phyloP scores from a whole-genome alignment of 1,140 invertebrate genomes.

The Magallana ariakensis region DNA sequence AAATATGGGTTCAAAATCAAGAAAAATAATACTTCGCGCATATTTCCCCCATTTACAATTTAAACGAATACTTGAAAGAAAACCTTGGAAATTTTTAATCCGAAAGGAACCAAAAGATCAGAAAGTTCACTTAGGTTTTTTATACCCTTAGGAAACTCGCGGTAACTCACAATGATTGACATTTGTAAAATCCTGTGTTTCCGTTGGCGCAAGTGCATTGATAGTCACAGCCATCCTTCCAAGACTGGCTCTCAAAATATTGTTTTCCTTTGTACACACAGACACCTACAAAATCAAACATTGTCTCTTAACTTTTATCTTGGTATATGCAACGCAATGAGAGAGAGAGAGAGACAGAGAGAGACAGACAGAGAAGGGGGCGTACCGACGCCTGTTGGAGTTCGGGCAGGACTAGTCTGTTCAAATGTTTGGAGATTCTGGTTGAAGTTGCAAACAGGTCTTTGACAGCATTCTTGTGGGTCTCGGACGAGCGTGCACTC shows the following conservation, averaged over 20 bases:
- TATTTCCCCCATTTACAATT: too few species aligned
- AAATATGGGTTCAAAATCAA: too few species aligned
- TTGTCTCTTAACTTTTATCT: background rate
- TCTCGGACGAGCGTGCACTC: constrained; percentile 69
- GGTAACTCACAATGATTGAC: constrained; percentile 61
- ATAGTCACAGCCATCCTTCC: constrained; percentile 66
- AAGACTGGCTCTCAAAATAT: constrained; percentile 64
- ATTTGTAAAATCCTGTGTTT: constrained; percentile 60
- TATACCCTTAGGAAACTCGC: too few species aligned
- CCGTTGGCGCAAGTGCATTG: constrained; percentile 63
- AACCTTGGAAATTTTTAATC: too few species aligned
- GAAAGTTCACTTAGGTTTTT: too few species aligned
- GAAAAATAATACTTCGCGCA: too few species aligned
- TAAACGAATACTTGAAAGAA: too few species aligned
- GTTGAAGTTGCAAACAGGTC: constrained; percentile 74
- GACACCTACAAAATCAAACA: constrained; percentile 53
- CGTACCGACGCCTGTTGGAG: constrained; percentile 61
- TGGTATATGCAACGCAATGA: too few species aligned
- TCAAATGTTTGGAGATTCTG: constrained; percentile 62
- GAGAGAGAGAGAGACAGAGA: background rate
- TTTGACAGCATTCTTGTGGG: constrained; percentile 66
- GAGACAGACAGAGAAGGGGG: background rate
- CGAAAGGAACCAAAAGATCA: too few species aligned
- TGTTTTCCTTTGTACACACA: constrained; percentile 65
- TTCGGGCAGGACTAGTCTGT: constrained; percentile 60